phyloP scores from a whole-genome alignment of 2,888 invertebrate genomes.

The Epinotia brunnichana region DNA sequence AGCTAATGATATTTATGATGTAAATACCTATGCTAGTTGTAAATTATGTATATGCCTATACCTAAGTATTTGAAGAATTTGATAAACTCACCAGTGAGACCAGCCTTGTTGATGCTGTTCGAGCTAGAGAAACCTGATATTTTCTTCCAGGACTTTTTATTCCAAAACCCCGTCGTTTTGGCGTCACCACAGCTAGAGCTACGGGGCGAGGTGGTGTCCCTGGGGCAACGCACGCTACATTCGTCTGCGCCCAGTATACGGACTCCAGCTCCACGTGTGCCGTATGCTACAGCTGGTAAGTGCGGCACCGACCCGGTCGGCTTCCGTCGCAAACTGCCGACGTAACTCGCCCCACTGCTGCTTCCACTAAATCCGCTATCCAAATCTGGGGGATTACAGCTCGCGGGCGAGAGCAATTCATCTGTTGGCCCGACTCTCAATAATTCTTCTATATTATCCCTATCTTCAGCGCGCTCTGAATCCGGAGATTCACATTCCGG shows the following conservation, averaged over 20 bases:
- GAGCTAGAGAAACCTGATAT: conserved; percentile 89
- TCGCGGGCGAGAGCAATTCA: conserved; percentile 88
- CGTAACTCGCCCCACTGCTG: conserved; percentile 92
- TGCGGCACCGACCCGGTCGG: conserved; percentile 80
- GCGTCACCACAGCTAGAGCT: conserved; percentile 81
- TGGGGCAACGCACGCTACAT: conserved; percentile 71
- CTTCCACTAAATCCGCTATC: conserved; percentile 93
- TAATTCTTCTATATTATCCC: conserved; percentile 86
- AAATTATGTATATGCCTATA: neutral
- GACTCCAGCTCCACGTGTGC: conserved; percentile 78
- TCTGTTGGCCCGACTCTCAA: conserved; percentile 88
- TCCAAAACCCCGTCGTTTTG: conserved; percentile 86
- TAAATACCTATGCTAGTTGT: neutral
- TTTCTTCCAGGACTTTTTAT: conserved; percentile 91
- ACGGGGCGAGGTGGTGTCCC: conserved; percentile 72
- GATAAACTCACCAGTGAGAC: conserved; percentile 85
- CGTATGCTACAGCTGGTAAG: conserved; percentile 80
- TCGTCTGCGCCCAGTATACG: conserved; percentile 77
- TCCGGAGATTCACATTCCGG: conserved; percentile 88
- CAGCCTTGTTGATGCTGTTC: conserved; percentile 87
- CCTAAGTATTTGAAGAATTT: neutral
- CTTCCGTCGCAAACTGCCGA: conserved; percentile 86
- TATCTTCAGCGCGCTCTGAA: conserved; percentile 85
- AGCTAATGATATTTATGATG: neutral
- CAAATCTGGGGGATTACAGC: conserved; percentile 87